phyloP scores from a whole-genome alignment of 2,888 invertebrate genomes.

The Pollenia griseotomentosa region DNA sequence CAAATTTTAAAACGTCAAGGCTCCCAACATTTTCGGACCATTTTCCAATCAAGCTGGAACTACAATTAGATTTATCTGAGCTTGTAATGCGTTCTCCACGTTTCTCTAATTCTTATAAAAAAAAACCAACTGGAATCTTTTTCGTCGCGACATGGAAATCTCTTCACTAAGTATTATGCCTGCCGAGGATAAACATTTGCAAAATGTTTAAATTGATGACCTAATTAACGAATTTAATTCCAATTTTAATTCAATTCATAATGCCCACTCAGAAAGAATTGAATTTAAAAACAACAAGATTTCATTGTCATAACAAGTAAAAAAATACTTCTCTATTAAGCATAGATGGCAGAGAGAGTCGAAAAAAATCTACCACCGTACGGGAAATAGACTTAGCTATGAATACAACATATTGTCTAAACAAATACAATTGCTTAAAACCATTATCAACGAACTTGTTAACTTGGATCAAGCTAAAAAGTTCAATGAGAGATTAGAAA shows the following conservation, averaged over 20 bases:
- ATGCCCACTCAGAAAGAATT: no score
- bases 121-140: no score
- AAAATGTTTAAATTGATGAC: no score
- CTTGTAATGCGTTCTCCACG: no score
- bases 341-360: neutral
- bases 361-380: no score
- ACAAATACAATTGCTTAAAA: conserved; percentile 18
- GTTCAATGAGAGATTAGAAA: neutral
- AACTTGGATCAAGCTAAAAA: neutral
- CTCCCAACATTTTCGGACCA: neutral
- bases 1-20: neutral
- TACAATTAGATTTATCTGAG: no score
- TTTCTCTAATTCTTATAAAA: no score
- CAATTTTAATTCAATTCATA: no score
- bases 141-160: no score
- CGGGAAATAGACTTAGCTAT: neutral
- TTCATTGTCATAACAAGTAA: neutral
- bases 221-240: no score
- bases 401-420: neutral
- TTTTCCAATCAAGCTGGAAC: neutral
- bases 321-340: neutral
- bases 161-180: no score
- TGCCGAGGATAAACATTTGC: no score
- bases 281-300: neutral
- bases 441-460: conserved; percentile 5